Conservation (phyloP, 2,888 invertebrate species). For the Pterostichus madidus region DNA sequence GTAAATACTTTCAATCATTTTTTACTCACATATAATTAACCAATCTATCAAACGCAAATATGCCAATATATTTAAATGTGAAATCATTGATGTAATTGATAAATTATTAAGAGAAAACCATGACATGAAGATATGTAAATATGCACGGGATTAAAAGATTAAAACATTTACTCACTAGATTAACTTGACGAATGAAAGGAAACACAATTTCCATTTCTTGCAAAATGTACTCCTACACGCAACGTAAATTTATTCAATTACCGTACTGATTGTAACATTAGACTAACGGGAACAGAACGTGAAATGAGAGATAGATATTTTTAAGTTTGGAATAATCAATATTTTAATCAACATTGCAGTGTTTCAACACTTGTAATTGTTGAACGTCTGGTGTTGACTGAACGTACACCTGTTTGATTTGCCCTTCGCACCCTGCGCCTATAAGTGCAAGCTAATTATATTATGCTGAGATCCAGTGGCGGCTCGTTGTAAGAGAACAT, state of each 20-base stretch:
- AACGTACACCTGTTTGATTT: slow-evolving; percentile 36
- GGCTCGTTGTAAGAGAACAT: background rate
- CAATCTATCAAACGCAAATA: background rate
- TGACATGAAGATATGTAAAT: background rate
- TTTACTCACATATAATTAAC: background rate
- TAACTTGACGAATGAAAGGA: slow-evolving; percentile 1
- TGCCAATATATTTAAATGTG: slow-evolving; percentile 18
- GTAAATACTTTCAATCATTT: background rate
- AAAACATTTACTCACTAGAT: no score
- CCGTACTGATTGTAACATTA: slow-evolving; percentile 4
- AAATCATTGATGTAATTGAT: slow-evolving; percentile 30
- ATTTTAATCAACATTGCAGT: slow-evolving; percentile 39
- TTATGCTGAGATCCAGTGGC: slow-evolving; percentile 18
- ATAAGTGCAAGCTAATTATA: slow-evolving; percentile 44
- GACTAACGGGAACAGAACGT: slow-evolving; percentile 7
- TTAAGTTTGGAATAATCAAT: slow-evolving; percentile 45
- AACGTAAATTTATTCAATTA: slow-evolving; percentile 17
- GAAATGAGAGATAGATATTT: slow-evolving; percentile 6
- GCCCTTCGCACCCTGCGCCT: slow-evolving; percentile 2
- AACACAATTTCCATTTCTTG: slow-evolving; percentile 10
- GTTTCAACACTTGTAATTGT: slow-evolving; percentile 44
- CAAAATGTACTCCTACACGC: background rate
- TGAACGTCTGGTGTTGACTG: slow-evolving; percentile 51
- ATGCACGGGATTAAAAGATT: background rate
- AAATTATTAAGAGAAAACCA: slow-evolving; percentile 19